Conservation (phyloP, 2,888 invertebrate species). For the Galeruca laticollis region DNA sequence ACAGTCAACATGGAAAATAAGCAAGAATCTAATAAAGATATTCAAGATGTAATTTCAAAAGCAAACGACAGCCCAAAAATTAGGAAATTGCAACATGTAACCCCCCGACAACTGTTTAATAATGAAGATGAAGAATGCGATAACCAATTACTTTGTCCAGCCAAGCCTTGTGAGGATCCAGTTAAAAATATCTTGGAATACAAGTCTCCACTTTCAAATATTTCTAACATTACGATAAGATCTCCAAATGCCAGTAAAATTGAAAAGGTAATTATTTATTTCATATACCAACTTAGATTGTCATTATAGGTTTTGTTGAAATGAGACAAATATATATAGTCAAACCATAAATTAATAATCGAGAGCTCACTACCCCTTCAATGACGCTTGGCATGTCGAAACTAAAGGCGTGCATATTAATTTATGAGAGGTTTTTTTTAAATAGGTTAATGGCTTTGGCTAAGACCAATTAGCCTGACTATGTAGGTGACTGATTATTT, state of each 20-base stretch:
- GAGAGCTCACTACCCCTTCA: too few species aligned
- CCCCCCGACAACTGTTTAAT: constrained; percentile 7
- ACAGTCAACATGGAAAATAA: background rate
- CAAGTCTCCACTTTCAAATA: constrained; percentile 8
- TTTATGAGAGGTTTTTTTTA: too few species aligned
- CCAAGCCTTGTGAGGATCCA: background rate
- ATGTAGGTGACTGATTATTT: too few species aligned
- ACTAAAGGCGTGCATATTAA: too few species aligned
- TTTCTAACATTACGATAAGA: constrained; percentile 6
- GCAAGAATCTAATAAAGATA: background rate
- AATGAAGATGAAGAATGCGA: background rate
- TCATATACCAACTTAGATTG: background rate
- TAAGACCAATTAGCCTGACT: too few species aligned
- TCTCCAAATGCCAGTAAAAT: background rate
- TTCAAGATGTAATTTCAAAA: background rate
- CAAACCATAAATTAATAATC: background rate
- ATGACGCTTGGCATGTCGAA: too few species aligned
- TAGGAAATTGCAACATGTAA: constrained; percentile 3
- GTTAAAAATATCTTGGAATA: constrained; percentile 26
- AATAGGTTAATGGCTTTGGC: too few species aligned
- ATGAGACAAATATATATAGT: background rate
- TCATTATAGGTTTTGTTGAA: background rate
- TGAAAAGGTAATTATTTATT: constrained; percentile 15
- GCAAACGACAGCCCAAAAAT: background rate
- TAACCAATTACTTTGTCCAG: background rate